A percentile compares a stretch with the other conserved stretches of the same genome.
Conservation (phyloP, 2,113 vertebrate species). For the Hemibagrus wyckioides region DNA sequence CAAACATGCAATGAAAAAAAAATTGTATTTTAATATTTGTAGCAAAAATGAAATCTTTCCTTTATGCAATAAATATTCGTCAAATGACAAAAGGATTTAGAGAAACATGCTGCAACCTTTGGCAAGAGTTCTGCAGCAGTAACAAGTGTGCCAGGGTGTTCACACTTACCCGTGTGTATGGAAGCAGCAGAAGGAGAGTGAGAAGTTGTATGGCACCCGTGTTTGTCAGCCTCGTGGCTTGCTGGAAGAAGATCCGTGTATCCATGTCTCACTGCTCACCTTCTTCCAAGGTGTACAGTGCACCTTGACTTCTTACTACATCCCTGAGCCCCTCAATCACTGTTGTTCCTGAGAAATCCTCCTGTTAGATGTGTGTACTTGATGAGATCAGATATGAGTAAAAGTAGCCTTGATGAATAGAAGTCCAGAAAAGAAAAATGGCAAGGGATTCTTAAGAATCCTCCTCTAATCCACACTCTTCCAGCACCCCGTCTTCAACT, state of each 20-base stretch:
- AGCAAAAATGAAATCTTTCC: neutral
- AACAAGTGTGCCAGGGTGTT: neutral
- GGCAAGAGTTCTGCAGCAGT: neutral
- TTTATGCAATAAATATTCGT: neutral
- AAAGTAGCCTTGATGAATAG: neutral
- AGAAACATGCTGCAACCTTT: neutral
- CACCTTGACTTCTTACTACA: constrained; percentile 51
- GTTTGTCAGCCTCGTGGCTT: constrained; percentile 43
- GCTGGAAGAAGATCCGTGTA: constrained; percentile 49
- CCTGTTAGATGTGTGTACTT: neutral
- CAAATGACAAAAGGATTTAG: neutral
- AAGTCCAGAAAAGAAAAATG: neutral
- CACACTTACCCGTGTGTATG: constrained; percentile 63
- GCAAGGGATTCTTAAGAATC: neutral
- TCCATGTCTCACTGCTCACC: constrained; percentile 63
- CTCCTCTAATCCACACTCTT: constrained; percentile 30
- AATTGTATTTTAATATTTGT: neutral
- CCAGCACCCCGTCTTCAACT: constrained; percentile 45
- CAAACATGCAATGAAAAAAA: neutral
- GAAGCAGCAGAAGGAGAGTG: constrained; percentile 49
- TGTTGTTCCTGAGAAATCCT: neutral
- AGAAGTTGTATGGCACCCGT: constrained; percentile 41
- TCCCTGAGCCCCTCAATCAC: neutral
- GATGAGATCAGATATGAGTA: constrained; percentile 7
- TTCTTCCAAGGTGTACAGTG: constrained; percentile 44